phyloP scores from a whole-genome alignment of 2,888 invertebrate species.

The Encarsia formosa region DNA sequence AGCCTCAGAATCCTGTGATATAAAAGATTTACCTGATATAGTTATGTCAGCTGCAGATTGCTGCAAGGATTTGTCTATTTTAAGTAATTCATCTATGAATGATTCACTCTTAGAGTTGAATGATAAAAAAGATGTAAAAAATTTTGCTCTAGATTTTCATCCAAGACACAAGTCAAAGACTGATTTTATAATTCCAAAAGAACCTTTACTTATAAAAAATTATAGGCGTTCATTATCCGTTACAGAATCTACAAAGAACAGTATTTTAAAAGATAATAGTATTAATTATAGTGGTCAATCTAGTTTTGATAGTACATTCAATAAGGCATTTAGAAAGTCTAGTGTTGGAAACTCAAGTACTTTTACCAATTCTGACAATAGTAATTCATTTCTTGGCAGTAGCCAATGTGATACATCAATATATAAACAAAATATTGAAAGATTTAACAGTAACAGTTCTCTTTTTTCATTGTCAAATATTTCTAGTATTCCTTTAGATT shows the following conservation, averaged over 20 bases:
- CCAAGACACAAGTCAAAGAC: slow-evolving; percentile 38
- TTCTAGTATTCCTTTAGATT: slow-evolving; percentile 34
- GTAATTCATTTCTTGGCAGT: slow-evolving; percentile 9
- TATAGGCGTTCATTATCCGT: slow-evolving; percentile 21
- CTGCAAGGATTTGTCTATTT: slow-evolving; percentile 34
- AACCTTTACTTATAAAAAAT: not conserved
- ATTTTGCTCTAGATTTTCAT: no score
- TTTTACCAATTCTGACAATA: not conserved
- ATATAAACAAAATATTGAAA: slow-evolving; percentile 8
- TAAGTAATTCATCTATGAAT: slow-evolving; percentile 43
- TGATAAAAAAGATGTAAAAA: no score
- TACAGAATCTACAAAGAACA: slow-evolving; percentile 7
- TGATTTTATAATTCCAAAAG: slow-evolving; percentile 26
- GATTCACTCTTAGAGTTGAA: slow-evolving; percentile 35
- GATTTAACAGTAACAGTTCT: slow-evolving; percentile 30
- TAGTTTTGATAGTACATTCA: slow-evolving; percentile 31
- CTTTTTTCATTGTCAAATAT: slow-evolving; percentile 36
- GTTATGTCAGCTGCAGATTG: not conserved
- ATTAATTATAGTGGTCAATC: slow-evolving; percentile 8
- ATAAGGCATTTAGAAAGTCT: slow-evolving; percentile 34
- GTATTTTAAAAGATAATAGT: slow-evolving; percentile 5
- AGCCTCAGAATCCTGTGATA: no score
- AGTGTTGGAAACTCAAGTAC: slow-evolving; percentile 4
- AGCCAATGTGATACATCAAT: slow-evolving; percentile 12
- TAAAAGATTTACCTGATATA: slow-evolving; percentile 8